A percentile compares a stretch with the other conserved stretches of the same genome.
phyloP scores from a whole-genome alignment of 2,797 vertebrate species.

The Mormyrus hasselquistii region DNA sequence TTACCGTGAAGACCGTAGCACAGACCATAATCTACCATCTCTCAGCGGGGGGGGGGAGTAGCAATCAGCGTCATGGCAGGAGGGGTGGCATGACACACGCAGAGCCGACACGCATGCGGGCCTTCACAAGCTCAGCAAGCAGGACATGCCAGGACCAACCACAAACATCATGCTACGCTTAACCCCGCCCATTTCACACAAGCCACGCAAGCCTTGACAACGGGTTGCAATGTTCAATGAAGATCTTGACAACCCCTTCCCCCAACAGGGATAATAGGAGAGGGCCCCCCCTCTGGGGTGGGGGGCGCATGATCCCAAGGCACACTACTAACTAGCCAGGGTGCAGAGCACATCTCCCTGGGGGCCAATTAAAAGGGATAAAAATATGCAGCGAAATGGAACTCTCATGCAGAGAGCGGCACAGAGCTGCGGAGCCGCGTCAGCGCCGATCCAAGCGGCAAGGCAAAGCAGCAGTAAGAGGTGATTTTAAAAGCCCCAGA shows the following conservation, averaged over 20 bases:
- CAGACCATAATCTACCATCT: conserved; percentile 30
- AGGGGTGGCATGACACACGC: neutral
- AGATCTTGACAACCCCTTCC: neutral
- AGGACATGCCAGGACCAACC: conserved; percentile 19
- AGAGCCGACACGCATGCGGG: neutral
- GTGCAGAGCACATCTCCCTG: neutral
- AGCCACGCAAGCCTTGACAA: conserved; percentile 12
- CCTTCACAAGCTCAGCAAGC: conserved; percentile 17
- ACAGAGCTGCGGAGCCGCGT: conserved; percentile 51
- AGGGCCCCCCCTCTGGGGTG: neutral
- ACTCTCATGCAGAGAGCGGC: conserved; percentile 2
- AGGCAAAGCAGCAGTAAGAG: conserved; percentile 48
- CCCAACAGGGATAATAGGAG: neutral
- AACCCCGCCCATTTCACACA: neutral
- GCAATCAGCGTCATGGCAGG: neutral
- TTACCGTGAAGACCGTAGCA: neutral
- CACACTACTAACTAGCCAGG: conserved; percentile 2
- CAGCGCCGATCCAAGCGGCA: conserved; percentile 66
- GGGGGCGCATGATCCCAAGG: neutral
- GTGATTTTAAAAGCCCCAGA: neutral
- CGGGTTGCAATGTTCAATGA: neutral
- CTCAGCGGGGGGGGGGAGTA: neutral
- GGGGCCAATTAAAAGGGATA: neutral
- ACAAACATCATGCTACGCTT: neutral
- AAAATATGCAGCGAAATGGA: conserved; percentile 10